phyloP scores from a whole-genome alignment of 2,113 vertebrate species.

The Hylia prasina region DNA sequence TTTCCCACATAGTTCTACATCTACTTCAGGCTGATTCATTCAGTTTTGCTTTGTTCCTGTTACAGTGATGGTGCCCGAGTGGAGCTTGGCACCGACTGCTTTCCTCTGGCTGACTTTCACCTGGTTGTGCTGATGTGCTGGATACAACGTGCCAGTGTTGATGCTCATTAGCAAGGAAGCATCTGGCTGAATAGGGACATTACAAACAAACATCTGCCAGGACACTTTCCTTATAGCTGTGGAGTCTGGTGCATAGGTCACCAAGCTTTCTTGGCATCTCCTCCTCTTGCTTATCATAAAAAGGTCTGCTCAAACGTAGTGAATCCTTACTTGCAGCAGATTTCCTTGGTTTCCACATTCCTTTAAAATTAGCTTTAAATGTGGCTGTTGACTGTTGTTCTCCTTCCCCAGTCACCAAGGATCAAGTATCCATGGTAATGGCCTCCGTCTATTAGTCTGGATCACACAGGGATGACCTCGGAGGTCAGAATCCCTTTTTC shows the following conservation, averaged over 20 bases:
- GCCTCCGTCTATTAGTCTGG: not conserved
- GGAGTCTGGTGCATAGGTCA: not conserved
- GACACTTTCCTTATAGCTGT: not conserved
- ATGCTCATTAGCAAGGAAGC: not conserved
- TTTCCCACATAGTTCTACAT: not conserved
- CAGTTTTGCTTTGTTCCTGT: not conserved
- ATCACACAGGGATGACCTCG: not conserved
- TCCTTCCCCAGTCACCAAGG: not conserved
- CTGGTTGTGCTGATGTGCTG: not conserved
- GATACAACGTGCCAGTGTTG: not conserved
- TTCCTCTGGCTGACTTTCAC: constrained; percentile 33
- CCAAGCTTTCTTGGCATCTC: not conserved
- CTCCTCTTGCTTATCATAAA: not conserved
- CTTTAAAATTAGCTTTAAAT: not conserved
- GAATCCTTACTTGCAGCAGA: not conserved
- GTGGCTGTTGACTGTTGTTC: not conserved
- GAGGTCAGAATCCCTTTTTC: not conserved
- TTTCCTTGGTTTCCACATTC: not conserved
- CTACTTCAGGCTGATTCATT: not conserved
- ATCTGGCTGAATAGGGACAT: not conserved
- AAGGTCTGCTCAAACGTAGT: not conserved
- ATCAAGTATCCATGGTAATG: not conserved
- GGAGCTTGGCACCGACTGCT: not conserved
- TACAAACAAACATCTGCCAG: not conserved
- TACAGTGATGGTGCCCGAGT: not conserved